Evolutionary conservation across 2,888 invertebrate genomes (phyloP).

Genomic region (Dasysyrphus albostriatus): DNA sequence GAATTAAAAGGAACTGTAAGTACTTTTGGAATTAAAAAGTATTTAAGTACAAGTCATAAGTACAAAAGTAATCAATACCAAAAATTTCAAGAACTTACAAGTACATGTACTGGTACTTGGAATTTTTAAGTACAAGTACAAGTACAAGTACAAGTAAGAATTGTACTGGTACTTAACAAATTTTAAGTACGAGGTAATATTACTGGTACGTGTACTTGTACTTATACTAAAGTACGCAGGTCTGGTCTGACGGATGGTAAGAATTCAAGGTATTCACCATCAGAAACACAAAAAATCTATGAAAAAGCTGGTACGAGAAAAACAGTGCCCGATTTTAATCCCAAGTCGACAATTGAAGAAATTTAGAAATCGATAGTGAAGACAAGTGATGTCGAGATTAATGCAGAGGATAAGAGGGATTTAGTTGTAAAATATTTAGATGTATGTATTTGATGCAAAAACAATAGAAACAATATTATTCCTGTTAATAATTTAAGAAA

Average conservation of each 20-base stretch:
- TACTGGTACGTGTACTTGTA: too few relatives aligned
- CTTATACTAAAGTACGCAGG: too few relatives aligned
- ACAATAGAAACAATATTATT: not conserved
- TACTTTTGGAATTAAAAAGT: too few relatives aligned
- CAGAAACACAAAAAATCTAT: conserved; percentile 97
- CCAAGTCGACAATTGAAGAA: conserved; percentile 93
- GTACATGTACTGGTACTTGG: too few relatives aligned
- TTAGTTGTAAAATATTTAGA: conserved; percentile 95
- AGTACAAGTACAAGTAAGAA: too few relatives aligned
- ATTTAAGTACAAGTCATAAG: too few relatives aligned
- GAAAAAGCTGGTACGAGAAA: conserved; percentile 96
- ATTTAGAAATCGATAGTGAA: conserved; percentile 87
- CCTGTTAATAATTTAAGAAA: not conserved
- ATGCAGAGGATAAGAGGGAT: conserved; percentile 89
- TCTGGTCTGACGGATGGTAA: conserved; percentile 98
- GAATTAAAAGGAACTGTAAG: too few relatives aligned
- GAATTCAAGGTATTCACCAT: conserved; percentile 98
- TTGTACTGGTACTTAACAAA: too few relatives aligned
- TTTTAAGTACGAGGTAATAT: too few relatives aligned
- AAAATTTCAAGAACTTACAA: too few relatives aligned
- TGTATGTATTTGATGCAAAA: conserved; percentile 86
- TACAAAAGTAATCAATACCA: too few relatives aligned
- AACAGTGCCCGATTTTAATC: conserved; percentile 92
- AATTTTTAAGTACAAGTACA: too few relatives aligned
- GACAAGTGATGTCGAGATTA: conserved; percentile 85